Percentiles rank a stretch among this genome's conserved stretches.
phyloP scores from a whole-genome alignment of 2,797 vertebrate genomes.

The Pseudochaenichthys georgianus region DNA sequence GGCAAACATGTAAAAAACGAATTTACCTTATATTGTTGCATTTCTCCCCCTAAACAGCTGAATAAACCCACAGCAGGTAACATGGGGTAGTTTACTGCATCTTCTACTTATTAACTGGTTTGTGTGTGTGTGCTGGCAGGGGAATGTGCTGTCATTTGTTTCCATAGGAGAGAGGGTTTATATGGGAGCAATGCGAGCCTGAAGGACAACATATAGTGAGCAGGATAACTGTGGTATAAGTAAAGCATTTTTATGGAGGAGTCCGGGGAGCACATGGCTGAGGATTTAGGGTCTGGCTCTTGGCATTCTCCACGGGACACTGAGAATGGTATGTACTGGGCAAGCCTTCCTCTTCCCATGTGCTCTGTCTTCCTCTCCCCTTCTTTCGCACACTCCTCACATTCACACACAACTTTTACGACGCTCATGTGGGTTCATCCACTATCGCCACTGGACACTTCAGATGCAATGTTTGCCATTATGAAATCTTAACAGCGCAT shows the following conservation, averaged over 20 bases:
- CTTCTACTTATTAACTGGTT: constrained; percentile 19
- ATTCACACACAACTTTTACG: constrained; percentile 49
- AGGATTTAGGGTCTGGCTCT: constrained; percentile 66
- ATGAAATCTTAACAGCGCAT: constrained; percentile 6
- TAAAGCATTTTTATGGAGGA: constrained; percentile 53
- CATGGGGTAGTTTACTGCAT: background rate
- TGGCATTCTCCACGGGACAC: constrained; percentile 68
- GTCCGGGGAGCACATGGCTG: constrained; percentile 45
- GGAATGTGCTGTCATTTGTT: constrained; percentile 16
- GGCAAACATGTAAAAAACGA: background rate
- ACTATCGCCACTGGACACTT: constrained; percentile 18
- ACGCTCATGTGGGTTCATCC: constrained; percentile 42
- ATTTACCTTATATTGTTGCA: background rate
- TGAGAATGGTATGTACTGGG: constrained; percentile 79
- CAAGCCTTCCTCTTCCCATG: constrained; percentile 57
- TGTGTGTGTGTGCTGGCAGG: background rate
- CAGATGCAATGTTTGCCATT: constrained; percentile 1
- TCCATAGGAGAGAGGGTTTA: constrained; percentile 31
- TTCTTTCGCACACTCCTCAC: constrained; percentile 20
- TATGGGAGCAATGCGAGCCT: constrained; percentile 16
- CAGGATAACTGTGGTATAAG: constrained; percentile 43
- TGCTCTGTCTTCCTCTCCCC: constrained; percentile 24
- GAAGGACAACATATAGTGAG: constrained; percentile 20
- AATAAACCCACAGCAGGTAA: background rate
- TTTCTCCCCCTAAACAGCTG: background rate